Conservation (phyloP, 2,113 vertebrate genomes). For the Solea senegalensis region DNA sequence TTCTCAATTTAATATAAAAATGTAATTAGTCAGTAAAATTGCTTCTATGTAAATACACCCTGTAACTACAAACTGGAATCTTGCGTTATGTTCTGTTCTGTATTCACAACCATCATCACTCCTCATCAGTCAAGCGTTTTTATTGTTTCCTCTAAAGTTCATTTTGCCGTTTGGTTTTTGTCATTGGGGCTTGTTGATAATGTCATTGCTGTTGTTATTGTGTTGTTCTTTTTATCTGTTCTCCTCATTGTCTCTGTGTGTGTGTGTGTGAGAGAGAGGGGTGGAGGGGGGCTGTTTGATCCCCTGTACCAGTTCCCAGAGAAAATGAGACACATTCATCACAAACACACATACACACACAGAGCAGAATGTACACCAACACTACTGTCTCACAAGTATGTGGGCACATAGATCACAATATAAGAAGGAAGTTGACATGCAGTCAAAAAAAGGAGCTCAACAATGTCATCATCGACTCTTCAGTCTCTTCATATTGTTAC, state of each 20-base stretch:
- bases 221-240: slow-evolving; percentile 18
- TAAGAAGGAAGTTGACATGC: neutral
- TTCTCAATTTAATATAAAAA: neutral
- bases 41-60: slow-evolving; percentile 1
- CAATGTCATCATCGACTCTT: neutral
- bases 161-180: slow-evolving; percentile 22
- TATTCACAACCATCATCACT: neutral
- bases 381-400: neutral
- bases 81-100: neutral
- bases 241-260: slow-evolving; percentile 18
- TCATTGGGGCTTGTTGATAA: slow-evolving; percentile 10
- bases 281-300: slow-evolving; percentile 21
- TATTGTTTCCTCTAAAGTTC: slow-evolving; percentile 10
- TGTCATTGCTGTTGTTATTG: slow-evolving; percentile 6
- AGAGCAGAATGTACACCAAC: neutral
- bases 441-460: neutral
- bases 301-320: slow-evolving; percentile 32
- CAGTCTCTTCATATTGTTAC: neutral
- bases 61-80: neutral
- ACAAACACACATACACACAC: slow-evolving; percentile 14
- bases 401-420: slow-evolving; percentile 2
- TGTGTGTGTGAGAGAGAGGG: too few species aligned
- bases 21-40: neutral
- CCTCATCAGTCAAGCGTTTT: slow-evolving; percentile 1
- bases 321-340: slow-evolving; percentile 57